A percentile compares a stretch with the other conserved stretches of the same genome.
phyloP scores from a whole-genome alignment of 2,888 invertebrate genomes.

The Nymphalis urticae region DNA sequence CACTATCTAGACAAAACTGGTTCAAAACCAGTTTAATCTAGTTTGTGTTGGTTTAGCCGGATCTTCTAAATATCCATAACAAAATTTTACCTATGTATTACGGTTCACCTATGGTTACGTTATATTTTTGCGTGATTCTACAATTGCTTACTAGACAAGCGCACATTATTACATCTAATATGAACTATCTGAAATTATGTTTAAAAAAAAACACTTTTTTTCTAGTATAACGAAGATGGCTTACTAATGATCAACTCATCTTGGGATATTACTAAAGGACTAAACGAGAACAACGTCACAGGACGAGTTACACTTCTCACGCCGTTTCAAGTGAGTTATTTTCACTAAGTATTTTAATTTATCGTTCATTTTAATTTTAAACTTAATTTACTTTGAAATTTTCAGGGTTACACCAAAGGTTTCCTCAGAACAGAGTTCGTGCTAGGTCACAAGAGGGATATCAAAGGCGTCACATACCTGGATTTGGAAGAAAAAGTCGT shows the following conservation, averaged over 20 bases:
- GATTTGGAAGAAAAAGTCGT: slow-evolving; percentile 87
- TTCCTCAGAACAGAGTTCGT: slow-evolving; percentile 85
- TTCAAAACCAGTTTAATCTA: too few relatives aligned
- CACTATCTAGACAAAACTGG: too few relatives aligned
- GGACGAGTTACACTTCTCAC: slow-evolving; percentile 84
- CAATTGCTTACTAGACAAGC: not conserved
- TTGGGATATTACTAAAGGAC: slow-evolving; percentile 84
- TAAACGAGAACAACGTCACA: slow-evolving; percentile 83
- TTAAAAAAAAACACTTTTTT: slow-evolving; percentile 32
- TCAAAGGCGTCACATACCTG: slow-evolving; percentile 86
- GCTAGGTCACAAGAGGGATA: slow-evolving; percentile 83
- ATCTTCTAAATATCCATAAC: too few relatives aligned
- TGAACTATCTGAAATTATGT: not conserved
- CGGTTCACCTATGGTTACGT: too few relatives aligned
- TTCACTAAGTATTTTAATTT: too few relatives aligned
- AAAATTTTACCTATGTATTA: too few relatives aligned
- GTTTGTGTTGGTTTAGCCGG: too few relatives aligned
- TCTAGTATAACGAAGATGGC: slow-evolving; percentile 85
- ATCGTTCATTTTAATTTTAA: too few relatives aligned
- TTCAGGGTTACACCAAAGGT: slow-evolving; percentile 85
- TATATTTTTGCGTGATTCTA: too few relatives aligned
- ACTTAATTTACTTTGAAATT: slow-evolving; percentile 23
- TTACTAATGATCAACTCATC: slow-evolving; percentile 85
- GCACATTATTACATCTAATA: not conserved
- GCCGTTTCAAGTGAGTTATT: slow-evolving; percentile 79